Evolutionary conservation across 2,888 invertebrate species (phyloP).

Genomic region (Cordilura impudica): DNA sequence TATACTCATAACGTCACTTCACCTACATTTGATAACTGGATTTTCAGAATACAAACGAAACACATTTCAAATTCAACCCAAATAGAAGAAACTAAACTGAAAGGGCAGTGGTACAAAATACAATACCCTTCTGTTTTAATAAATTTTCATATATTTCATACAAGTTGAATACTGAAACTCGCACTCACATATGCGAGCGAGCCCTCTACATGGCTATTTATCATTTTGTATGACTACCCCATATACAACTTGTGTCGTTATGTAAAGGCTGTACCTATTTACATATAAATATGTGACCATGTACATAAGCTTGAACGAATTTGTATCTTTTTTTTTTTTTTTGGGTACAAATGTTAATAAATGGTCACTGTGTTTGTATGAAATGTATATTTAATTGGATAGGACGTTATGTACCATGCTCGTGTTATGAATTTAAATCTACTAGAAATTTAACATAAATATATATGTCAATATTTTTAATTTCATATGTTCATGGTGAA

Average conservation of each 20-base stretch:
- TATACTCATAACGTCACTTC: conserved; percentile 30
- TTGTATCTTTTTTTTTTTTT: background rate
- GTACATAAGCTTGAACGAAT: conserved; percentile 17
- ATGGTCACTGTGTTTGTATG: background rate
- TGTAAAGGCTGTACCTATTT: background rate
- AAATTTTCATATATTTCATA: conserved; percentile 33
- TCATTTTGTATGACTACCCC: conserved; percentile 53
- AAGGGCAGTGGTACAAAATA: conserved; percentile 47
- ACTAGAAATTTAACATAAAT: too few relatives aligned
- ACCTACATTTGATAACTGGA: conserved; percentile 45
- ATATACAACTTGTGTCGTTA: conserved; percentile 12
- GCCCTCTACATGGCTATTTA: conserved; percentile 34
- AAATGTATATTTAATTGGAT: conserved; percentile 45
- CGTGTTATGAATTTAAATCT: conserved; percentile 42
- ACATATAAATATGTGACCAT: background rate
- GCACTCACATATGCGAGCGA: background rate
- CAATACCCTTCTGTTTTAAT: conserved; percentile 37
- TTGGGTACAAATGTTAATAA: conserved; percentile 16
- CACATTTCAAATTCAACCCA: conserved; percentile 33
- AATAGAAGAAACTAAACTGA: conserved; percentile 37
- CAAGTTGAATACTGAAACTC: conserved; percentile 27
- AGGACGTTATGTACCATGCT: conserved; percentile 9
- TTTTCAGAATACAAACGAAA: background rate
- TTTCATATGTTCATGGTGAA: too few relatives aligned
- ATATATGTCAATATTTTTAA: too few relatives aligned